Evolutionary conservation across 64 coral and sea anemone genomes (phyloP).

Genomic region (Pocillopora verrucosa): DNA sequence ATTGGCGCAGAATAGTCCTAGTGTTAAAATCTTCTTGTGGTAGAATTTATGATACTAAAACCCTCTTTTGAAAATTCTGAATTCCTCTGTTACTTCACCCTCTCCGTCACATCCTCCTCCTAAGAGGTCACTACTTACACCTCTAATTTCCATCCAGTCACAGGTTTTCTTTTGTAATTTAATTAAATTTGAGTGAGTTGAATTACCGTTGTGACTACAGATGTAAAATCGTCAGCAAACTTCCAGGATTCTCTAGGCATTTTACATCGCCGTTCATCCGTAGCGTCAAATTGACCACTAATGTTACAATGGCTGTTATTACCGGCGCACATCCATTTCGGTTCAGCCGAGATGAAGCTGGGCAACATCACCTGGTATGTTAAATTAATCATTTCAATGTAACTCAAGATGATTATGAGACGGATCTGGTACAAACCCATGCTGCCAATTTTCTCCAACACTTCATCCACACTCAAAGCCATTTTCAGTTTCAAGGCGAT

Average conservation of each 20-base stretch:
- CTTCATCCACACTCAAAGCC: conserved; percentile 29
- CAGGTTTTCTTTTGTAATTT: too few species aligned
- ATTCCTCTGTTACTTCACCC: too few species aligned
- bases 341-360: conserved; percentile 46
- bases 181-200: background rate
- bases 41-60: too few species aligned
- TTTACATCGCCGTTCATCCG: conserved; percentile 5
- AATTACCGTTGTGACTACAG: conserved; percentile 48
- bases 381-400: conserved; percentile 34
- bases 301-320: conserved; percentile 31
- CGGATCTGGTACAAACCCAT: conserved; percentile 42
- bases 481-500: background rate
- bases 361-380: conserved; percentile 25
- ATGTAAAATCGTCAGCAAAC: conserved; percentile 52
- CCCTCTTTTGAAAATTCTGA: too few species aligned
- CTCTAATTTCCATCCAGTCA: too few species aligned
- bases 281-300: conserved; percentile 7
- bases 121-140: too few species aligned
- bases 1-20: too few species aligned
- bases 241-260: conserved; percentile 39
- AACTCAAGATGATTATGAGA: conserved; percentile 37
- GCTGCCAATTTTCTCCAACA: conserved; percentile 41
- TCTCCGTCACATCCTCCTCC: too few species aligned
- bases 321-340: conserved; percentile 24
- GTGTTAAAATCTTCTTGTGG: too few species aligned